Evolutionary conservation across 2,113 vertebrate genomes (phyloP), one percentile per base, ranked within the genome.

Genomic region (Pogonocichla stellata): DNA sequence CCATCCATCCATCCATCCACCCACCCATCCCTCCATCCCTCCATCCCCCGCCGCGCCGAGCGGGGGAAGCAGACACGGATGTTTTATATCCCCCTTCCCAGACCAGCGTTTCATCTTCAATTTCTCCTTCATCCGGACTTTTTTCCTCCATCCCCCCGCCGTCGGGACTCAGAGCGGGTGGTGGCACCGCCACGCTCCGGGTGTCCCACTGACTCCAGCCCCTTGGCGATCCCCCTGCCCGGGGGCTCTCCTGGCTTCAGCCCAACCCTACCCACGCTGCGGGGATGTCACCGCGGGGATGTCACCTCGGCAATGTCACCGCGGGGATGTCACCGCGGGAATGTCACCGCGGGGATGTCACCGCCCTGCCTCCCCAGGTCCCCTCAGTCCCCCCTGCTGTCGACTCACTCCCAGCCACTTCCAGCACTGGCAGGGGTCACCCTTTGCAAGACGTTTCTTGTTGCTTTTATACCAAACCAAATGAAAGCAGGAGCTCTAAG

Each of bases 101-200:
- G 51, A 38, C 8, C 75, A 4, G 65, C 4, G 4, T 20, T 65
- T 74, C 70, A 6, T 5, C 42, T 70, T 7, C 50, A 3, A 0
- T 45, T 51, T n/a, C 31, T 72, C 8, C 38, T 54, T 9, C 45
- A 45, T 8, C 38, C 6, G 31, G 20, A 53, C 5, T 23, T 66
- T 60, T 22, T 1, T 5, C 25, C 13, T 57, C 43, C 26, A 1
- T 24, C 18, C 38, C 19, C 1, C 10, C 17, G 18, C 2, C 7
- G 4, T 1, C 6, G 3, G 19, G 42, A 14, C 45, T 16, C 77
- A 0, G 54, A 29, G 29, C 4, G 4, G 65, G n/a, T 6, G 23
- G 7, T 5, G 6, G 81, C 43, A 14, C 15, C 12, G 61, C 19
- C 48, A 12, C 3, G 1, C 33, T 47, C 31, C 4, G 2, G n/a